These are phyloP conservation scores for Yoshiicerus persimilis DNA, from an alignment of 1,140 invertebrate genomes.

Conservation along the genomic window DNA sequence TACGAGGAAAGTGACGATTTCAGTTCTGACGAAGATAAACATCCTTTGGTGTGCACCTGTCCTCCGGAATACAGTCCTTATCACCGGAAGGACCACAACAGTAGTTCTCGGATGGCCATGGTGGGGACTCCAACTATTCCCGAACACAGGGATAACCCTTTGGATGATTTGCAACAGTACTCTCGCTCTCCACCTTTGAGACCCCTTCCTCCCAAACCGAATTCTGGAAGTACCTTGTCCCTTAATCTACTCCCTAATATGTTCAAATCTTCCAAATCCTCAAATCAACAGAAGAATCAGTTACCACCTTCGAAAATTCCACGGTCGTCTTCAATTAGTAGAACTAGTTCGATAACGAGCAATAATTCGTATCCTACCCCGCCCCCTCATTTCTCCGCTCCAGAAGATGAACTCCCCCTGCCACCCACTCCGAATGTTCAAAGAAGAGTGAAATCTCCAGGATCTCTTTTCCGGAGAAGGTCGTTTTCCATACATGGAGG, in stretches of 20 bases:
- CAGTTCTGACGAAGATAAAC: background rate
- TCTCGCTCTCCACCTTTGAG: background rate
- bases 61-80: background rate
- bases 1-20: background rate
- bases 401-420: background rate
- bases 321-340: background rate
- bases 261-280: background rate
- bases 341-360: background rate
- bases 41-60: background rate
- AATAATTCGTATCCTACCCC: background rate
- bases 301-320: background rate
- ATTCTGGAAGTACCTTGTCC: background rate
- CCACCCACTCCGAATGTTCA: background rate
- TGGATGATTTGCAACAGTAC: background rate
- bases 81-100: background rate
- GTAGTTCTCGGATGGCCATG: too few species aligned
- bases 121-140: background rate
- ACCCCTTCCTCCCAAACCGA: background rate
- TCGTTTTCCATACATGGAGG: background rate
- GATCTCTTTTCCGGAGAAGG: background rate
- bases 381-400: background rate
- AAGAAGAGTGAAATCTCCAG: background rate
- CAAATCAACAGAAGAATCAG: background rate
- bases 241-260: background rate
- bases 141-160: background rate